These are phyloP conservation scores for Donacobius atricapilla DNA, from an alignment of 2,113 vertebrate genomes.

Conservation along the genomic window DNA sequence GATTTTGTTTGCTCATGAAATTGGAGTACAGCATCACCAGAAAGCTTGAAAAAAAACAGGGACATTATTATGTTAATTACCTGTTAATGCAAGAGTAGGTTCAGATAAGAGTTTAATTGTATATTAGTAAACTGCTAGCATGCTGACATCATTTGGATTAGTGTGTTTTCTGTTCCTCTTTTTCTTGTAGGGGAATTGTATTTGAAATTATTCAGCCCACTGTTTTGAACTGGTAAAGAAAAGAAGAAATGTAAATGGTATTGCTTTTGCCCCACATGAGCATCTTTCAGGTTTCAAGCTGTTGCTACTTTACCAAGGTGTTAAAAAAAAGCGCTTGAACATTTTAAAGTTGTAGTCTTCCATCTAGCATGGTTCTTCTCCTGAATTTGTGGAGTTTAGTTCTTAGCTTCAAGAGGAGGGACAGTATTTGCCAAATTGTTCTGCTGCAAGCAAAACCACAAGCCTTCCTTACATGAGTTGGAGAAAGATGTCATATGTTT, in stretches of 20 bases:
- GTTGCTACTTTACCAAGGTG: neutral
- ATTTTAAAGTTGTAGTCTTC: neutral
- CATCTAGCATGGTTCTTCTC: neutral
- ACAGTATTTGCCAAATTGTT: neutral
- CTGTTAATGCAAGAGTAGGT: neutral
- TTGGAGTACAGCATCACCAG: neutral
- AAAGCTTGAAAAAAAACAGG: conserved; percentile 12
- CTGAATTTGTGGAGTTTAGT: neutral
- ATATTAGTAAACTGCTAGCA: neutral
- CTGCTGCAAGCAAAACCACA: neutral
- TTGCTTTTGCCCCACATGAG: neutral
- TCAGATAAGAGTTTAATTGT: conserved; percentile 4
- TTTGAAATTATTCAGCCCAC: neutral
- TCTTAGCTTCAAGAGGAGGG: neutral
- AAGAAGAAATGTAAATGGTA: neutral
- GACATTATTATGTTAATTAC: neutral
- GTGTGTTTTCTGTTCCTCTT: neutral
- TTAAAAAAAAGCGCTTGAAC: neutral
- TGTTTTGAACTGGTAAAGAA: neutral
- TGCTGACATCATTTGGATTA: neutral
- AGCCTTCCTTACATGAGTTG: neutral
- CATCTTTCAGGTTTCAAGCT: neutral
- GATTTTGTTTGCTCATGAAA: neutral
- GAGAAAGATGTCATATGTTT: neutral
- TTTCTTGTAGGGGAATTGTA: neutral